Evolutionary conservation across 2,113 vertebrate genomes (phyloP).

Genomic region (Pterocles burchelli): DNA sequence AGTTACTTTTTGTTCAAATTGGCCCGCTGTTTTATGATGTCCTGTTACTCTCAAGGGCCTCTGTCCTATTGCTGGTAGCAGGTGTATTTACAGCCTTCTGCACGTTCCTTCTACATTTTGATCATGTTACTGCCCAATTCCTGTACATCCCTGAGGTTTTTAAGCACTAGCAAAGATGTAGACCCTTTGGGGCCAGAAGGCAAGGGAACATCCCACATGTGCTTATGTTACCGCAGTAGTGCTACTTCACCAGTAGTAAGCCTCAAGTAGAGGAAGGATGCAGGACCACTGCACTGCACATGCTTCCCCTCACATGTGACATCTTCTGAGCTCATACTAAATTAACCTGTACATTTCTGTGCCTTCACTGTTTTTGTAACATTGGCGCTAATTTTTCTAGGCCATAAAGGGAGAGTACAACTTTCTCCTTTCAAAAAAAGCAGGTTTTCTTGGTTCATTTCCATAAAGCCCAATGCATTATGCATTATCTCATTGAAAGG

Average conservation of each 20-base stretch:
- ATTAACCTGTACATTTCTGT: neutral
- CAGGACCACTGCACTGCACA: neutral
- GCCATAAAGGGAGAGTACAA: neutral
- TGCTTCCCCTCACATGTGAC: neutral
- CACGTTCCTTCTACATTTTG: conserved; percentile 38
- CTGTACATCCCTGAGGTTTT: conserved; percentile 11
- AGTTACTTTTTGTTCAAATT: conserved; percentile 44
- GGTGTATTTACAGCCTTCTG: conserved; percentile 30
- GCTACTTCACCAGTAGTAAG: neutral
- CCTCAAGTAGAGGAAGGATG: neutral
- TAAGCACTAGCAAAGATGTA: conserved; percentile 22
- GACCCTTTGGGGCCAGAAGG: neutral
- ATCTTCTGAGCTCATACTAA: neutral
- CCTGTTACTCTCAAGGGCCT: neutral
- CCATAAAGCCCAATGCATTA: conserved; percentile 71
- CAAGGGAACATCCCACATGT: neutral
- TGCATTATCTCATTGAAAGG: conserved; percentile 77
- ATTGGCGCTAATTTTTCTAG: conserved; percentile 1
- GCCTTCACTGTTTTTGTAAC: neutral
- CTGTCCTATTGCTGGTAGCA: neutral
- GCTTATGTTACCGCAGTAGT: neutral
- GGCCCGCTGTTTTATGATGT: conserved; percentile 44
- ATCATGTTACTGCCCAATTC: neutral
- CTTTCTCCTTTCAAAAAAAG: conserved; percentile 1
- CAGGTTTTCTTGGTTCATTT: conserved; percentile 67